phyloP scores from a whole-genome alignment of 2,888 invertebrate species.

The Amorpha juglandis region DNA sequence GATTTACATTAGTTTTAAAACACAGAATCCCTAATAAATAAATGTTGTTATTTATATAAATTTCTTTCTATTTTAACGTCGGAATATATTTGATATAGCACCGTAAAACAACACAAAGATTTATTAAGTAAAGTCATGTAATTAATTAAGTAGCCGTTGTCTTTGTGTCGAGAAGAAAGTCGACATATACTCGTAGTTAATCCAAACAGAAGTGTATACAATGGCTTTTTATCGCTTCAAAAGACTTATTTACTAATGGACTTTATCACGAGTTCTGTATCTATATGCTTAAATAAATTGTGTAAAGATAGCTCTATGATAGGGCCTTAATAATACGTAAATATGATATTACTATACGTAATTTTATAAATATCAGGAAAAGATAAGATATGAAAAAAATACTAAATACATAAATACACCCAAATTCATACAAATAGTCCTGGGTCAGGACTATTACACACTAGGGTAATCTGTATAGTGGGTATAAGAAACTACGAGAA shows the following conservation, averaged over 20 bases:
- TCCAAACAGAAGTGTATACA: conserved; percentile 32
- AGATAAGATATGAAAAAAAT: too few species aligned
- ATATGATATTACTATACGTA: too few species aligned
- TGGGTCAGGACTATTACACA: too few species aligned
- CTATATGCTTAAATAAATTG: not conserved
- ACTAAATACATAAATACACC: too few species aligned
- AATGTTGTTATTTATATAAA: too few species aligned
- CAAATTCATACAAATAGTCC: too few species aligned
- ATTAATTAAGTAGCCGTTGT: conserved; percentile 22
- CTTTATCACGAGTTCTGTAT: conserved; percentile 10
- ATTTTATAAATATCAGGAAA: too few species aligned
- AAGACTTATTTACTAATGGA: conserved; percentile 47
- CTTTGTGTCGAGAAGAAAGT: conserved; percentile 25
- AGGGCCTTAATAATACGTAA: not conserved
- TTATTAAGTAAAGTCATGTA: conserved; percentile 8
- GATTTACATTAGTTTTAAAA: too few species aligned
- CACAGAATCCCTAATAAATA: too few species aligned
- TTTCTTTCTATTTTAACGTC: too few species aligned
- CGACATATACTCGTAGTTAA: conserved; percentile 29
- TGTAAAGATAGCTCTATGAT: not conserved
- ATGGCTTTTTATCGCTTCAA: conserved; percentile 41
- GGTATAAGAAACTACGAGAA: too few species aligned
- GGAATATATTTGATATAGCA: not conserved
- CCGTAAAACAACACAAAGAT: conserved; percentile 6
- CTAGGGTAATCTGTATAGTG: too few species aligned